These are phyloP conservation scores for Penaeus indicus DNA, from an alignment of 1,140 invertebrate genomes.

Conservation along the genomic window DNA sequence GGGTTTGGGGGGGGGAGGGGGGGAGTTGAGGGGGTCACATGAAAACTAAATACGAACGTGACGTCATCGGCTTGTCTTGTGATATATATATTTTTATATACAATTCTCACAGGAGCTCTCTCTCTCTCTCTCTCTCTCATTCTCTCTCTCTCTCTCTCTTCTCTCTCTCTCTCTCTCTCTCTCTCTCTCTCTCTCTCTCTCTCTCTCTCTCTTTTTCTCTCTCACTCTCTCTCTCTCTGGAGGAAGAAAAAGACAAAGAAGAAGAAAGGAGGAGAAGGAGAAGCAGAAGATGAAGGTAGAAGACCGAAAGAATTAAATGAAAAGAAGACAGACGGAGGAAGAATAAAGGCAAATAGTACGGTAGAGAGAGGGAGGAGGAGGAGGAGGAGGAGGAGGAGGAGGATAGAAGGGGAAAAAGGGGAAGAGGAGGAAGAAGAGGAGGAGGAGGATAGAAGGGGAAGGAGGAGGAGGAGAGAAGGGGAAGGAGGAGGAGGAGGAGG, in stretches of 20 bases:
- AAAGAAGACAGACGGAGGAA: neutral
- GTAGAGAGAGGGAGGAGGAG: neutral
- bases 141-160: constrained; percentile 25
- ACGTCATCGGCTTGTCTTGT: no score
- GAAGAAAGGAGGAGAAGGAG: neutral
- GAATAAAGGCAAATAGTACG: neutral
- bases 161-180: constrained; percentile 7
- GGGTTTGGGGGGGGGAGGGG: no score
- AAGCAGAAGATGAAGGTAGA: neutral
- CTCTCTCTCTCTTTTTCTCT: constrained; percentile 16
- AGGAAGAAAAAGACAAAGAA: neutral
- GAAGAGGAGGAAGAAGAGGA: neutral
- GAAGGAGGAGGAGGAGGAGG: neutral
- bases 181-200: neutral
- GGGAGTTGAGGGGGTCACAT: no score
- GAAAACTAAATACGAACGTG: no score
- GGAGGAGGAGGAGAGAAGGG: neutral
- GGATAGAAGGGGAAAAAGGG: no score
- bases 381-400: neutral
- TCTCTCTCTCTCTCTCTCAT: neutral
- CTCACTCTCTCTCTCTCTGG: no score
- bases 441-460: neutral
- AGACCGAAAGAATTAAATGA: neutral
- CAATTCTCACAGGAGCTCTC: no score
- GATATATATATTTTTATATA: no score